Evolutionary conservation across 2,888 invertebrate genomes (phyloP).

Genomic region (Hipparchia semele): DNA sequence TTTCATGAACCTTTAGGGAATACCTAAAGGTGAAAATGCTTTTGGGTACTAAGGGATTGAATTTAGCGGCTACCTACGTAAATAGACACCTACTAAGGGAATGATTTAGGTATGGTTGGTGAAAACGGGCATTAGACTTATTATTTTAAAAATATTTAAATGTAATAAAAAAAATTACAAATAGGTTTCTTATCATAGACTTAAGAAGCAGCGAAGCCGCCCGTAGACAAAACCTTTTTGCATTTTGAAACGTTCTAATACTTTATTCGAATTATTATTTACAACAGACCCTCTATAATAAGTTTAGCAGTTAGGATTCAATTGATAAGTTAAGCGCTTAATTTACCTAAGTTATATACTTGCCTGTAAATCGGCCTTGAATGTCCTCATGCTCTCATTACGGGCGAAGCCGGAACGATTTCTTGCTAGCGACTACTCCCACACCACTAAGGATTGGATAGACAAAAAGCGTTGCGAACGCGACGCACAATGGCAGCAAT

Average conservation of each 20-base stretch:
- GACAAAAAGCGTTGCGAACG: neutral
- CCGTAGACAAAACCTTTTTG: neutral
- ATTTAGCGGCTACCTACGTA: too few relatives aligned
- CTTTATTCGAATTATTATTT: slow-evolving; percentile 6
- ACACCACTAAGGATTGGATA: slow-evolving; percentile 33
- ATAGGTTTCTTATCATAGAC: neutral
- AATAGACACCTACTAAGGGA: too few relatives aligned
- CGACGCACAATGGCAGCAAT: neutral
- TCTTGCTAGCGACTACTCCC: slow-evolving; percentile 43
- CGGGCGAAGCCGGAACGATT: slow-evolving; percentile 41
- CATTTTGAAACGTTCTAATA: neutral
- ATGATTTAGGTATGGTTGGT: too few relatives aligned
- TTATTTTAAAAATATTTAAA: too few relatives aligned
- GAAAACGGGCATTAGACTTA: too few relatives aligned
- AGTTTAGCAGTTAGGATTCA: neutral
- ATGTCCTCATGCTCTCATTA: slow-evolving; percentile 32
- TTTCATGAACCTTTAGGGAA: too few relatives aligned
- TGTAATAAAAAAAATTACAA: too few relatives aligned
- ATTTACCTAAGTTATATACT: slow-evolving; percentile 23
- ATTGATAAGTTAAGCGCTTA: slow-evolving; percentile 24
- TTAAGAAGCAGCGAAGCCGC: neutral
- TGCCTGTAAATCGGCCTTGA: slow-evolving; percentile 40
- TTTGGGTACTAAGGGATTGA: too few relatives aligned
- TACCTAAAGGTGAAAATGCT: too few relatives aligned
- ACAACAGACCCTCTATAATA: neutral